phyloP scores from a whole-genome alignment of 2,113 vertebrate genomes.

The Trogon surrucura region DNA sequence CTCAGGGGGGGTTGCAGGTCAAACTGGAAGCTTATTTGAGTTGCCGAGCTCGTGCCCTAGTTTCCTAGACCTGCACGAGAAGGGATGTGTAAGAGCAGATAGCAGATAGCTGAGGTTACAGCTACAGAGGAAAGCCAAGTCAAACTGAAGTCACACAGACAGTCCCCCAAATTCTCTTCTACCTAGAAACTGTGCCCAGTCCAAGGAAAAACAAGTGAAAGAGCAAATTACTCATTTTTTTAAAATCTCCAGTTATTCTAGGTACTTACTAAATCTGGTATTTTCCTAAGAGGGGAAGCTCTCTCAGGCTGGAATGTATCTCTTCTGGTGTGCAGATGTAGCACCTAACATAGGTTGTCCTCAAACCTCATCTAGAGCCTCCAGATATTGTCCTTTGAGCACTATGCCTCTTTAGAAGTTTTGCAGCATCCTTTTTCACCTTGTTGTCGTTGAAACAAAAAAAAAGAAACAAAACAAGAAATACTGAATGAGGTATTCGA shows the following conservation, averaged over 20 bases:
- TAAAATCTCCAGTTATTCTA: neutral
- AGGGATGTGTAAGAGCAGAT: neutral
- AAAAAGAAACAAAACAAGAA: neutral
- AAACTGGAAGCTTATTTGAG: neutral
- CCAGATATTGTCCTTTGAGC: neutral
- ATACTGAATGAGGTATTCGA: neutral
- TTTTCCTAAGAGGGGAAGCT: neutral
- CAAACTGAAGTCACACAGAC: neutral
- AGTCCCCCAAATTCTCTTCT: neutral
- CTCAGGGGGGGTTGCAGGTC: neutral
- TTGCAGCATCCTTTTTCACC: neutral
- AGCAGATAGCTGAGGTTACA: neutral
- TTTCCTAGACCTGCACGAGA: neutral
- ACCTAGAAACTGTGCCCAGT: neutral
- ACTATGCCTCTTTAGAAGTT: neutral
- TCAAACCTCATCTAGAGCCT: neutral
- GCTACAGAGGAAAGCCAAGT: neutral
- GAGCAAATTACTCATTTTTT: neutral
- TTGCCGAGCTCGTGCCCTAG: neutral
- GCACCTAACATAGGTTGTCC: neutral
- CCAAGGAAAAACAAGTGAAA: neutral
- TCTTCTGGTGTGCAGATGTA: neutral
- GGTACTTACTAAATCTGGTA: neutral
- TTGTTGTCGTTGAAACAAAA: neutral
- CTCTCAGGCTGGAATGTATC: neutral